Percentiles rank a stretch among this genome's conserved stretches.
Conservation (phyloP, 2,888 invertebrate genomes). For the Dilophus febrilis region DNA sequence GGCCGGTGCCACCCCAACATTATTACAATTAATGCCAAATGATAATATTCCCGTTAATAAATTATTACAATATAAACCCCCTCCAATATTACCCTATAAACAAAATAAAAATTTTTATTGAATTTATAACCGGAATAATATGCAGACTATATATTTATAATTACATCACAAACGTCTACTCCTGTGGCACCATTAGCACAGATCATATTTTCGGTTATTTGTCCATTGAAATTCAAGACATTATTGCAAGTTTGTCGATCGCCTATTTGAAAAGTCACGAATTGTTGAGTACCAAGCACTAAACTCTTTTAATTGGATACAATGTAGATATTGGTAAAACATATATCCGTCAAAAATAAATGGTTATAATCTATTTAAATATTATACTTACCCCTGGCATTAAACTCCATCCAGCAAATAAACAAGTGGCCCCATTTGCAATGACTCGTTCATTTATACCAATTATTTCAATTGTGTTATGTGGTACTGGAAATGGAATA, state of each 20-base stretch:
- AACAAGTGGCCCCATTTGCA: background rate
- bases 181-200: constrained; percentile 3
- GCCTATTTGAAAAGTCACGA: constrained; percentile 2
- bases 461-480: constrained; percentile 7
- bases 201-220: constrained; percentile 1
- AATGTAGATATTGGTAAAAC: no score
- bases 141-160: no score
- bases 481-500: constrained; percentile 3
- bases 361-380: no score
- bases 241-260: background rate
- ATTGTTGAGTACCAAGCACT: no score
- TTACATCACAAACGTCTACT: no score
- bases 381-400: no score
- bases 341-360: no score
- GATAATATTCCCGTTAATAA: constrained; percentile 5
- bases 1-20: background rate
- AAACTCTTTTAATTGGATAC: no score
- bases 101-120: background rate
- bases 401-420: constrained; percentile 5
- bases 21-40: constrained; percentile 4
- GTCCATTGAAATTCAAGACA: background rate
- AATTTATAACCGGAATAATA: background rate
- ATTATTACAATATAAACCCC: constrained; percentile 4
- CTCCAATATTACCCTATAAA: constrained; percentile 4
- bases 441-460: background rate